A percentile compares a stretch with the other conserved stretches of the same genome.
phyloP scores from a whole-genome alignment of 2,113 vertebrate species.

The Recurvirostra avosetta region DNA sequence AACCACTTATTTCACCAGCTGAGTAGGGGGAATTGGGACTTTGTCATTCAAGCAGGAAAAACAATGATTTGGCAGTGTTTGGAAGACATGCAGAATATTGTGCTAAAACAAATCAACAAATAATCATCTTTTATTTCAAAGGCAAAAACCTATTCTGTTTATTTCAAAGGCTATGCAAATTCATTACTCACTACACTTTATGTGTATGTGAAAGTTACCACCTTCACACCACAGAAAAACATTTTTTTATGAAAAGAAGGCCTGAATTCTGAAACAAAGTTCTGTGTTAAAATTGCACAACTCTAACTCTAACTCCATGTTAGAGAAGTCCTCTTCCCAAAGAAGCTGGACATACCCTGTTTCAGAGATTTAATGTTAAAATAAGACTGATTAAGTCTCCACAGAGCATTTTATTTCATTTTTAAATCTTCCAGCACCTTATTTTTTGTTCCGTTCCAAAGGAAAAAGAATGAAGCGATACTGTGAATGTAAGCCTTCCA shows the following conservation, averaged over 20 bases:
- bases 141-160: background rate
- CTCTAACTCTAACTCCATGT: background rate
- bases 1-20: background rate
- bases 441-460: background rate
- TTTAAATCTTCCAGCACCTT: background rate
- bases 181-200: background rate
- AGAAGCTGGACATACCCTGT: background rate
- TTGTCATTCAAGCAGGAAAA: background rate
- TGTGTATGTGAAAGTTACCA: background rate
- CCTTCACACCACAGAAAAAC: background rate
- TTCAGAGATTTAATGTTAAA: background rate
- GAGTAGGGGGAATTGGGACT: background rate
- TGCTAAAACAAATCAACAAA: background rate
- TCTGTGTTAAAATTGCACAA: background rate
- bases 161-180: background rate
- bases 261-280: background rate
- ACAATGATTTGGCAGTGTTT: background rate
- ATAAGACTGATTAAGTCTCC: background rate
- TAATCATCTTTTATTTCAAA: background rate
- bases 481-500: background rate
- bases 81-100: background rate
- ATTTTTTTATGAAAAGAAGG: background rate
- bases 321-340: background rate
- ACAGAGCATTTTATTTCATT: background rate
- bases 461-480: background rate